phyloP scores from a whole-genome alignment of 2,113 vertebrate genomes.

The Candoia aspera region DNA sequence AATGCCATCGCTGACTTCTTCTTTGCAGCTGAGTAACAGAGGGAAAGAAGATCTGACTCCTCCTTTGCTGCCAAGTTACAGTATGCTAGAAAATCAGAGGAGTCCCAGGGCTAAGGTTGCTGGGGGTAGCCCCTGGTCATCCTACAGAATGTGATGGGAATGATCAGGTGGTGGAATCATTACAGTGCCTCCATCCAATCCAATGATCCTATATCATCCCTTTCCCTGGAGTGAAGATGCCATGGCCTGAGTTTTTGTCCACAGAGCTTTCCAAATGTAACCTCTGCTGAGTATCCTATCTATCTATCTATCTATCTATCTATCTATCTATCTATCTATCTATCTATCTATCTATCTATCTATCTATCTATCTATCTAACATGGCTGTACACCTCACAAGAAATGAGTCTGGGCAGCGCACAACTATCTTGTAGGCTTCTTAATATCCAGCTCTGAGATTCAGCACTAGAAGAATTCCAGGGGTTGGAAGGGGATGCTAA shows the following conservation, averaged over 20 bases:
- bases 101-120: conserved; percentile 25
- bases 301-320: no score
- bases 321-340: no score
- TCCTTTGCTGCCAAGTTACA: conserved; percentile 34
- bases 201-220: neutral
- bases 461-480: neutral
- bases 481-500: neutral
- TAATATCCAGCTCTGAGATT: neutral
- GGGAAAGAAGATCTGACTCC: neutral
- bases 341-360: no score
- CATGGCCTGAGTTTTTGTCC: neutral
- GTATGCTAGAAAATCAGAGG: neutral
- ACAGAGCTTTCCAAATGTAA: neutral
- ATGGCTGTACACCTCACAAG: no score
- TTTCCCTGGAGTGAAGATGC: neutral
- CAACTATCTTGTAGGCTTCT: neutral
- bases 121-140: neutral
- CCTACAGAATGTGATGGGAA: neutral
- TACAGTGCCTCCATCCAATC: neutral
- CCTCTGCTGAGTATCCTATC: neutral
- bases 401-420: no score
- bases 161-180: conserved; percentile 1
- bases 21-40: conserved; percentile 31
- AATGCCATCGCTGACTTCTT: neutral
- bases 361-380: no score